These are phyloP conservation scores for Meiosimyza platycephala DNA, from an alignment of 2,888 invertebrate genomes.

Conservation along the genomic window DNA sequence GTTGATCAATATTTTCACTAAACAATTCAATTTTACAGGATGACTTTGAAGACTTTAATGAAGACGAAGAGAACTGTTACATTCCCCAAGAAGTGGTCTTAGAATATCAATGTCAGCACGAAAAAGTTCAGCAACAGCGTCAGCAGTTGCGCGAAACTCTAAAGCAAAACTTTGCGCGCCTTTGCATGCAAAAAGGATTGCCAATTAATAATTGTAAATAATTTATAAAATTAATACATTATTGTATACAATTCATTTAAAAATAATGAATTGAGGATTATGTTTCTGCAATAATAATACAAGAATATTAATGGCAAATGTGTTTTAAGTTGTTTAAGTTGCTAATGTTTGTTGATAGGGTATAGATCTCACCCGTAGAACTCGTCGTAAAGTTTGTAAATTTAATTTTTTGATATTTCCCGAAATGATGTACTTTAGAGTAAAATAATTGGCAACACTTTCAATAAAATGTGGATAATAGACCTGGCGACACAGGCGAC, in stretches of 20 bases:
- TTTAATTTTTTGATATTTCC: no score
- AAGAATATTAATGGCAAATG: slow-evolving; percentile 15
- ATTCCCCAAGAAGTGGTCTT: slow-evolving; percentile 90
- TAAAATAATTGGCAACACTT: no score
- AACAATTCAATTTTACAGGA: slow-evolving; percentile 69
- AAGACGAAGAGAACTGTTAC: slow-evolving; percentile 77
- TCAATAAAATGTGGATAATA: no score
- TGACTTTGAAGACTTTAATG: slow-evolving; percentile 81
- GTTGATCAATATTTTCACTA: neutral
- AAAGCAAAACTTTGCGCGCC: slow-evolving; percentile 83
- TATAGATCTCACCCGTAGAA: no score
- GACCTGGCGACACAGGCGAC: no score
- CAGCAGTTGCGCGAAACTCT: slow-evolving; percentile 84
- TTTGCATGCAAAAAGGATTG: slow-evolving; percentile 70
- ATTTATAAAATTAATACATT: slow-evolving; percentile 25
- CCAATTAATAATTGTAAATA: slow-evolving; percentile 51
- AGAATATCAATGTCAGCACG: slow-evolving; percentile 84
- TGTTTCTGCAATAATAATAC: slow-evolving; percentile 27
- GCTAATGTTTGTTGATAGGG: no score
- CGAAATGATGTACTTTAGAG: no score
- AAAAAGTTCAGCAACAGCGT: slow-evolving; percentile 82
- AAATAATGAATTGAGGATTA: slow-evolving; percentile 23
- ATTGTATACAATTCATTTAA: slow-evolving; percentile 26
- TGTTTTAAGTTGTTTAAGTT: neutral
- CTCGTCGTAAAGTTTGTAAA: no score